Conservation (phyloP, 2,113 vertebrate genomes). For the Oreocharis arfaki region DNA sequence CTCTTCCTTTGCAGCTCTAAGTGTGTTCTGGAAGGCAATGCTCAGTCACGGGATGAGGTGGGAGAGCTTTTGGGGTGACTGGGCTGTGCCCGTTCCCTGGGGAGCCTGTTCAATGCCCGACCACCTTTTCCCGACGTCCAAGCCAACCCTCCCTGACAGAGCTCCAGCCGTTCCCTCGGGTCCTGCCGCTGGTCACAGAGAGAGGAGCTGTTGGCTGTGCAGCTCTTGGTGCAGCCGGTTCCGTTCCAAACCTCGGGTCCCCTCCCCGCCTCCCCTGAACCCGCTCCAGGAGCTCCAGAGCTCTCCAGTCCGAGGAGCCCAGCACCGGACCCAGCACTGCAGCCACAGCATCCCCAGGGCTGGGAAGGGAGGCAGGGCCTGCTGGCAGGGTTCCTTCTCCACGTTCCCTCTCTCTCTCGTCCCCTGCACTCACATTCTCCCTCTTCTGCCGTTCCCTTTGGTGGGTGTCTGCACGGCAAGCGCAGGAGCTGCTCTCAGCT, state of each 20-base stretch:
- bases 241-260: rapidly evolving
- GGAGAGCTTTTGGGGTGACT: not conserved
- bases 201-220: not conserved
- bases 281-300: not conserved
- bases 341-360: not conserved
- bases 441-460: no score
- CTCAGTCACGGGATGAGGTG: not conserved
- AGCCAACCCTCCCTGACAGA: not conserved
- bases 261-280: no score
- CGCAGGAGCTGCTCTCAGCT: not conserved
- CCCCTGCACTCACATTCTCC: not conserved
- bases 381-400: not conserved
- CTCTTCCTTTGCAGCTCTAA: not conserved
- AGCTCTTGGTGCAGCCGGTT: not conserved
- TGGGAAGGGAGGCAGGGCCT: not conserved
- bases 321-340: not conserved
- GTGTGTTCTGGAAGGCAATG: not conserved
- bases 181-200: not conserved
- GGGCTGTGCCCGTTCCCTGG: not conserved
- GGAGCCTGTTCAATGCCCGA: not conserved
- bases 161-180: rapidly evolving
- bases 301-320: not conserved
- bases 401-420: no score
- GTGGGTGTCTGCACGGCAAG: not conserved
- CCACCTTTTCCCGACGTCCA: not conserved